A percentile compares a stretch with the other conserved stretches of the same genome.
Conservation (phyloP, 53 echinoderm and acorn worm genomes). For the Apostichopus leukothele region DNA sequence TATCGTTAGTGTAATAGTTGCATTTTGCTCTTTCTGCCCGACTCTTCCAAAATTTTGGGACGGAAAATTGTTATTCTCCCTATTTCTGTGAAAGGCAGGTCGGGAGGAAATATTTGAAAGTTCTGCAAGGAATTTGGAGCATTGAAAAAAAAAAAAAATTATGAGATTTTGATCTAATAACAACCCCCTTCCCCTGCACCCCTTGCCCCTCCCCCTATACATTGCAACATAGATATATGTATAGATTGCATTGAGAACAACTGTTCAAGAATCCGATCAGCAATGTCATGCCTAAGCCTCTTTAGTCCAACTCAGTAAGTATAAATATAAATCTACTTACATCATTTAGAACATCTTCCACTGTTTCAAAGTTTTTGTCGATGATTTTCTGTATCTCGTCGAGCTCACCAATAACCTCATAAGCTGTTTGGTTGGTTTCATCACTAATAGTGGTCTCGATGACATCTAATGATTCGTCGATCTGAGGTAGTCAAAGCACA, state of each 20-base stretch:
- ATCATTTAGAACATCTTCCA: constrained; percentile 21
- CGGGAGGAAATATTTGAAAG: too few relatives aligned
- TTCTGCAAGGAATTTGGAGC: background rate
- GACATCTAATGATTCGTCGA: constrained; percentile 37
- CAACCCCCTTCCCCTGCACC: background rate
- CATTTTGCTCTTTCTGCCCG: too few relatives aligned
- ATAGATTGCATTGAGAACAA: too few relatives aligned
- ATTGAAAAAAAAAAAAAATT: constrained; percentile 17
- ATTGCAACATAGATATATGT: background rate
- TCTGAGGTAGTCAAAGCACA: constrained; percentile 11
- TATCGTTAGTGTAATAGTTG: too few relatives aligned
- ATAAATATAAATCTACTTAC: constrained; percentile 11
- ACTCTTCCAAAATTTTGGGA: too few relatives aligned
- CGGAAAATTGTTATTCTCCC: too few relatives aligned
- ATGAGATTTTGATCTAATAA: background rate
- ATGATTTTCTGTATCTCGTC: constrained; percentile 14
- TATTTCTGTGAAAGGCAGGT: too few relatives aligned
- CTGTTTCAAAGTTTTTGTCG: background rate
- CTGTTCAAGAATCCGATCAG: background rate
- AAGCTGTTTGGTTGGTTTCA: background rate
- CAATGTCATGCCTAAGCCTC: background rate
- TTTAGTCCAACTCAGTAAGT: background rate
- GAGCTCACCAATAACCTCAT: constrained; percentile 14
- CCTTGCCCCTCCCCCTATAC: too few relatives aligned
- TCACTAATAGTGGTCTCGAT: constrained; percentile 39